A percentile compares a stretch with the other conserved stretches of the same genome.
These are phyloP conservation scores for Ptychoptera contaminata DNA, from an alignment of 2,888 invertebrate species.

Conservation along the genomic window DNA sequence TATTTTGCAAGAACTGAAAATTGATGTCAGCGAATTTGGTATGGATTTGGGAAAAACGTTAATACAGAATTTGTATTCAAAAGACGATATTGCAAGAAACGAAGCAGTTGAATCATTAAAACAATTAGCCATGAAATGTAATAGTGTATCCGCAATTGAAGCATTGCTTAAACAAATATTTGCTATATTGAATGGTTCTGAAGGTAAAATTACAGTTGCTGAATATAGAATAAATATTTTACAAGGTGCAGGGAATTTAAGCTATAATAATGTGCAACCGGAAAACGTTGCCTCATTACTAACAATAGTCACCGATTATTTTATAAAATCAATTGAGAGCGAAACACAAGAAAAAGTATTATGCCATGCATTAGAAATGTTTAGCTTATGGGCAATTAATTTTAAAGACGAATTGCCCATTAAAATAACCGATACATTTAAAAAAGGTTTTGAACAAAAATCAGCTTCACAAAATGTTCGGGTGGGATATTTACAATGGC, in stretches of 20 bases:
- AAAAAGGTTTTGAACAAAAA: constrained; percentile 60
- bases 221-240: constrained; percentile 80
- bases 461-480: constrained; percentile 61
- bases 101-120: constrained; percentile 60
- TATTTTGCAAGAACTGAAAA: constrained; percentile 50
- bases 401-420: constrained; percentile 48
- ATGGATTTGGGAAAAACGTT: constrained; percentile 67
- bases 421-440: constrained; percentile 46
- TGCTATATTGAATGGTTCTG: constrained; percentile 69
- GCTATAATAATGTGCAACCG: constrained; percentile 46
- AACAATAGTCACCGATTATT: constrained; percentile 44
- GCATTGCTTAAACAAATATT: constrained; percentile 55
- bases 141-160: constrained; percentile 45
- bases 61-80: constrained; percentile 69
- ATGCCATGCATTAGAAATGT: constrained; percentile 62
- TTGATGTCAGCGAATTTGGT: constrained; percentile 65
- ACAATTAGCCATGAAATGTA: constrained; percentile 55
- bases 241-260: constrained; percentile 60
- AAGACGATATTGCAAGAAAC: constrained; percentile 59
- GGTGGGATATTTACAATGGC: constrained; percentile 61
- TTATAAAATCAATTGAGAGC: constrained; percentile 61
- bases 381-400: constrained; percentile 61
- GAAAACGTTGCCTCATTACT: constrained; percentile 43
- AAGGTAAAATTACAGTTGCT: constrained; percentile 78
- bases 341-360: constrained; percentile 90